phyloP scores from a whole-genome alignment of 2,888 invertebrate species.

The Oscheius onirici region DNA sequence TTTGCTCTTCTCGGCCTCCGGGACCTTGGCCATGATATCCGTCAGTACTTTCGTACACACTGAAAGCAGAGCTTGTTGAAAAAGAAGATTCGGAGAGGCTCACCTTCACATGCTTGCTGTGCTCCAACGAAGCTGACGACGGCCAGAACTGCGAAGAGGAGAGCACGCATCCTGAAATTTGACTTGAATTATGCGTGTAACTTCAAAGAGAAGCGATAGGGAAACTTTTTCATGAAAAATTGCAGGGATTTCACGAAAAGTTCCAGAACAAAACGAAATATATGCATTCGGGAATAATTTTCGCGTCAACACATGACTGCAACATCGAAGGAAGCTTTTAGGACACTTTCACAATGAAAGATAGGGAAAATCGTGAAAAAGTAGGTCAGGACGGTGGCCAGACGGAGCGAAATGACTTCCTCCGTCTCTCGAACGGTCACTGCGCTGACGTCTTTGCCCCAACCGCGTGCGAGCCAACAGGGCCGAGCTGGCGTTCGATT shows the following conservation, averaged over 20 bases:
- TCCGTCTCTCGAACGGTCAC: not conserved
- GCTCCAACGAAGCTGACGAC: constrained; percentile 33
- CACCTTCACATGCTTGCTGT: constrained; percentile 53
- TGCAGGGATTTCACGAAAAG: not conserved
- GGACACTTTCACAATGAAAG: too few species aligned
- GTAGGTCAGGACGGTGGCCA: not conserved
- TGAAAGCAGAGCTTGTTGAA: constrained; percentile 45
- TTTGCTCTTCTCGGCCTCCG: constrained; percentile 54
- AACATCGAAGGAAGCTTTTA: too few species aligned
- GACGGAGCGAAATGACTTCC: not conserved
- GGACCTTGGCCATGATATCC: constrained; percentile 63
- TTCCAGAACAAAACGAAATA: not conserved
- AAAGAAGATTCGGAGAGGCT: not conserved
- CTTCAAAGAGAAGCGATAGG: not conserved
- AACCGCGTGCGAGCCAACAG: not conserved
- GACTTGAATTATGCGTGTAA: not conserved
- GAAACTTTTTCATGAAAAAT: not conserved
- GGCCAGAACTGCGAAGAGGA: not conserved
- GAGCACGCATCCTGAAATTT: not conserved
- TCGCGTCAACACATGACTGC: too few species aligned
- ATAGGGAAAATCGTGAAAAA: not conserved
- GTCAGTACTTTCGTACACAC: constrained; percentile 69
- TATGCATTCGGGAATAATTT: not conserved
- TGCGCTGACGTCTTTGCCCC: constrained; percentile 12
- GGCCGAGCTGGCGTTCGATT: not conserved